A percentile compares a stretch with the other conserved stretches of the same genome.
These are phyloP conservation scores for Cyprinodon tularosa DNA, from an alignment of 2,113 vertebrate genomes.

Conservation along the genomic window DNA sequence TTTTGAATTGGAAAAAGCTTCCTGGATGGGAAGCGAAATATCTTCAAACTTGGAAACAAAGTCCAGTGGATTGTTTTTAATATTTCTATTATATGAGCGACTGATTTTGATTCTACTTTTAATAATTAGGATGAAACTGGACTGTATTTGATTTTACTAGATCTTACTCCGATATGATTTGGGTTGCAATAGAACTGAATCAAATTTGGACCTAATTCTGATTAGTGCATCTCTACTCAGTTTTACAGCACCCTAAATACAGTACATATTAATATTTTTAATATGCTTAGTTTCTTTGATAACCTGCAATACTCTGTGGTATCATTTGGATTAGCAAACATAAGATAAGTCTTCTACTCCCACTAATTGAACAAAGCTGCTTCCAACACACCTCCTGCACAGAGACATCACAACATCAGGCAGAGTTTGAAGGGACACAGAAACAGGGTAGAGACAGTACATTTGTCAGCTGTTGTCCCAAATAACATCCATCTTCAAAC, in stretches of 20 bases:
- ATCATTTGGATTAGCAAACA: not conserved
- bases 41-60: too few relatives aligned
- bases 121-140: too few relatives aligned
- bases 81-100: too few relatives aligned
- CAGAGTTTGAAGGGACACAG: constrained; percentile 64
- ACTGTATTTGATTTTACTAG: too few relatives aligned
- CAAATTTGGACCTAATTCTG: not conserved
- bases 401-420: constrained; percentile 72
- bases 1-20: too few relatives aligned
- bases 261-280: not conserved
- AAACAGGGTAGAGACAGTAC: constrained; percentile 63
- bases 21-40: too few relatives aligned
- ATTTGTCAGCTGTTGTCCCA: constrained; percentile 37
- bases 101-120: too few relatives aligned
- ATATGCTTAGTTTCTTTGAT: not conserved
- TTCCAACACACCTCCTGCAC: constrained; percentile 78
- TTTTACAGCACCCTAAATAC: constrained; percentile 6
- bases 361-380: constrained; percentile 18
- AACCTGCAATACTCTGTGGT: not conserved
- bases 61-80: too few relatives aligned
- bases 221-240: not conserved
- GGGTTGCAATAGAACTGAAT: too few relatives aligned
- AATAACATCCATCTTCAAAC: constrained; percentile 7
- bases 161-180: too few relatives aligned
- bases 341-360: not conserved